phyloP scores from a whole-genome alignment of 1,140 invertebrate genomes.

The Rhopalosiphum padi region DNA sequence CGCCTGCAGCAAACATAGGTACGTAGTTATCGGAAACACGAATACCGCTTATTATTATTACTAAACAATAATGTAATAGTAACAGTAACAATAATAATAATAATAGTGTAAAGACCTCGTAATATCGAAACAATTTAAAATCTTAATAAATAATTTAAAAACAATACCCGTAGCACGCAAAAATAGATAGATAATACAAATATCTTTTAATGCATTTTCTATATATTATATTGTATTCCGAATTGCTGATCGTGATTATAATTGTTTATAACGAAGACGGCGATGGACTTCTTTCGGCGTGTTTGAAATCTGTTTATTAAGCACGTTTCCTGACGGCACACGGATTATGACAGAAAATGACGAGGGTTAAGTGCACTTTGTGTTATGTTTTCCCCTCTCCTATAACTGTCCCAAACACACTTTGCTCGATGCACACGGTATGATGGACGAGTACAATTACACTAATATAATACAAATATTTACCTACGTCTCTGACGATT shows the following conservation, averaged over 20 bases:
- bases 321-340: slow-evolving; percentile 18
- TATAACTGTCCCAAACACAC: slow-evolving; percentile 26
- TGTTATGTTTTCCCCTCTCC: neutral
- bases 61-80: neutral
- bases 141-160: neutral
- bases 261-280: neutral
- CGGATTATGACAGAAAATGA: slow-evolving; percentile 45
- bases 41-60: neutral
- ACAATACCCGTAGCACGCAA: neutral
- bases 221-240: neutral
- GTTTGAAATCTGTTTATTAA: neutral
- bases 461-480: slow-evolving; percentile 24
- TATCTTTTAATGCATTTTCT: neutral
- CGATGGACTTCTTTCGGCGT: neutral
- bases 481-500: neutral
- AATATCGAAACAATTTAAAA: neutral
- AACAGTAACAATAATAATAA: neutral
- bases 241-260: neutral
- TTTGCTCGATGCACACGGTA: neutral
- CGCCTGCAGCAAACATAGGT: neutral
- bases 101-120: neutral
- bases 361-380: slow-evolving; percentile 37
- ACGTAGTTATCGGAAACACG: neutral
- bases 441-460: slow-evolving; percentile 4
- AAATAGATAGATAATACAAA: too few species aligned